Conservation (phyloP, 2,113 vertebrate genomes). For the Panthera tigris region DNA sequence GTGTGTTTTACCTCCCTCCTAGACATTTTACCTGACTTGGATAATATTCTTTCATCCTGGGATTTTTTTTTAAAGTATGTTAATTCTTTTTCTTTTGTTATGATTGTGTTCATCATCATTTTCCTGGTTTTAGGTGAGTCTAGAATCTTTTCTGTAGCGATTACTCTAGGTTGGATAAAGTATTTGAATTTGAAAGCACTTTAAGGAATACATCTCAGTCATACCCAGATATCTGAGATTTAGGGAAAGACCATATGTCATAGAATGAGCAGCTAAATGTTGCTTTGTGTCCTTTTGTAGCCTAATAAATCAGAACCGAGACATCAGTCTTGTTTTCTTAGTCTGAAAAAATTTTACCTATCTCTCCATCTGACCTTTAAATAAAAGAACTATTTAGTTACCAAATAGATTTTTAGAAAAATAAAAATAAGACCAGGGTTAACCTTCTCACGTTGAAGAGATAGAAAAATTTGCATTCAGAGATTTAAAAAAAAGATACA, state of each 20-base stretch:
- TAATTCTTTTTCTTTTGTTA: conserved; percentile 31
- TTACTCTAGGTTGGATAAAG: background rate
- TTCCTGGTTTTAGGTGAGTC: conserved; percentile 6
- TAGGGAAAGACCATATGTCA: background rate
- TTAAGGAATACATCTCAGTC: background rate
- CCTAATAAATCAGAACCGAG: background rate
- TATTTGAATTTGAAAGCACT: conserved; percentile 30
- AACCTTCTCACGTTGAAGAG: conserved; percentile 9
- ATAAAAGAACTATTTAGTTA: background rate
- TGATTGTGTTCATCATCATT: background rate
- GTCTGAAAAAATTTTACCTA: background rate
- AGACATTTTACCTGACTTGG: background rate
- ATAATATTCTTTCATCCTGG: conserved; percentile 40
- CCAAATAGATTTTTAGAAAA: background rate
- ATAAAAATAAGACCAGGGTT: background rate
- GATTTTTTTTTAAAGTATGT: background rate
- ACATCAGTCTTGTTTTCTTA: background rate
- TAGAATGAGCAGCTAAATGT: background rate
- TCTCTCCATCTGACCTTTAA: background rate
- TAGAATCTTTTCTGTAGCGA: background rate
- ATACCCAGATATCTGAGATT: background rate
- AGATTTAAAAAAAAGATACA: background rate
- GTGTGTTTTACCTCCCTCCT: background rate
- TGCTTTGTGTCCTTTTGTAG: background rate
- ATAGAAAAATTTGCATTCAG: background rate